Conservation (phyloP, 2,888 invertebrate species). For the Thereva nobilitata region DNA sequence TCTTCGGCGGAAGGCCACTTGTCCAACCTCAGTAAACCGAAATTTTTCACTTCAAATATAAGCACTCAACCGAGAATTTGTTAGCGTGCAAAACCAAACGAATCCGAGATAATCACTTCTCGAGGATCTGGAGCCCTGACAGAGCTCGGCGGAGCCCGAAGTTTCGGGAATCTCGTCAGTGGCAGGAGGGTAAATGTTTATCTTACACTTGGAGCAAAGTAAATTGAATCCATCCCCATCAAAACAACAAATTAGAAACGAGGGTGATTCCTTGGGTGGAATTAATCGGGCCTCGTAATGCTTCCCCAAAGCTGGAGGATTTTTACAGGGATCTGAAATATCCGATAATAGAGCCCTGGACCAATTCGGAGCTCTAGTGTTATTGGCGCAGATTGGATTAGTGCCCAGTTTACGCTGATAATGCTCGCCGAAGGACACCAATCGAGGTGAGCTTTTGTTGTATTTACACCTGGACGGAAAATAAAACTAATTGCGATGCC, state of each 20-base stretch:
- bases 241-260: conserved; percentile 20
- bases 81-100: conserved; percentile 23
- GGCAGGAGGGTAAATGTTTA: conserved; percentile 24
- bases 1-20: no score
- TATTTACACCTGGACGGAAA: no score
- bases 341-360: neutral
- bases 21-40: neutral
- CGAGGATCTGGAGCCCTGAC: neutral
- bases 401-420: no score
- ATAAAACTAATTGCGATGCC: no score
- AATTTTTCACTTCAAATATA: neutral
- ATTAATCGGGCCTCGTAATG: conserved; percentile 11
- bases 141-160: neutral
- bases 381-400: no score
- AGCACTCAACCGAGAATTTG: conserved; percentile 21
- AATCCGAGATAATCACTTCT: conserved; percentile 22
- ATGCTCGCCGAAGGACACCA: no score
- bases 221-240: conserved; percentile 24
- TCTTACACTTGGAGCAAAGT: conserved; percentile 21
- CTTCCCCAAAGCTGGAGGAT: neutral
- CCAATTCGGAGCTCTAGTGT: no score
- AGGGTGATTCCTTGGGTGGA: conserved; percentile 3
- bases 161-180: conserved; percentile 13
- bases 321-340: conserved; percentile 5
- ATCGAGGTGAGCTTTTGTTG: no score